Percentiles rank a stretch among this genome's conserved stretches.
Evolutionary conservation across 2,888 invertebrate species (phyloP).

Genomic region (Andrena marginata): DNA sequence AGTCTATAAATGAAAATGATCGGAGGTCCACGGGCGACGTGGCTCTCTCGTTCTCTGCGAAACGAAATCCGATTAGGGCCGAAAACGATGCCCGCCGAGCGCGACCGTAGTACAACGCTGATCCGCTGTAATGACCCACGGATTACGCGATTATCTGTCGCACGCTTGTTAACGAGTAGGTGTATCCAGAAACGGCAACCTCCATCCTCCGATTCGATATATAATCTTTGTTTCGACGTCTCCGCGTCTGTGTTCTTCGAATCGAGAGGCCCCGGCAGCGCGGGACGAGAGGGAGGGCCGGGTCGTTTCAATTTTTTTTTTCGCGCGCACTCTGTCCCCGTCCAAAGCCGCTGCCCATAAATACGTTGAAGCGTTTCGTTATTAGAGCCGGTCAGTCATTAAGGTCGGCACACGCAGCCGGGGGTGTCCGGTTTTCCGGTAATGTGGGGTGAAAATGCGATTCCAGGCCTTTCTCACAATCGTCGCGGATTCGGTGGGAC

Average conservation of each 20-base stretch:
- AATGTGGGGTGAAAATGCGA: conserved; percentile 57
- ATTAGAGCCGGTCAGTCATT: conserved; percentile 63
- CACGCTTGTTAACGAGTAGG: conserved; percentile 10
- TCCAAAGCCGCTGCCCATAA: conserved; percentile 33
- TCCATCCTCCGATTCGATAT: neutral
- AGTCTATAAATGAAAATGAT: conserved; percentile 77
- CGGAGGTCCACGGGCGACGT: conserved; percentile 39
- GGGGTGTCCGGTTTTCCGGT: conserved; percentile 43
- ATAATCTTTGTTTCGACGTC: neutral
- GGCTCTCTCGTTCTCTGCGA: conserved; percentile 60
- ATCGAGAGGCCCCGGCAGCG: neutral
- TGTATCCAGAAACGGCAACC: no score
- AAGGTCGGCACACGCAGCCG: conserved; percentile 40
- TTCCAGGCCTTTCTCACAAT: conserved; percentile 59
- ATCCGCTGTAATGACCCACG: conserved; percentile 45
- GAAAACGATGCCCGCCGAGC: conserved; percentile 33
- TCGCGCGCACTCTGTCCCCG: neutral
- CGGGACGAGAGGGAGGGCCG: neutral
- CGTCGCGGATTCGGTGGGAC: conserved; percentile 51
- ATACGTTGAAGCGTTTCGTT: conserved; percentile 46
- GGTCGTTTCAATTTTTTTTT: neutral
- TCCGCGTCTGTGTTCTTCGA: neutral
- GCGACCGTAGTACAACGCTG: neutral
- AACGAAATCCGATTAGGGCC: conserved; percentile 75
- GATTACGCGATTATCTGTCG: conserved; percentile 40